Base-by-base conservation (phyloP, 2,888 invertebrate species). In the Drepanosiphum platanoidis region DNA sequence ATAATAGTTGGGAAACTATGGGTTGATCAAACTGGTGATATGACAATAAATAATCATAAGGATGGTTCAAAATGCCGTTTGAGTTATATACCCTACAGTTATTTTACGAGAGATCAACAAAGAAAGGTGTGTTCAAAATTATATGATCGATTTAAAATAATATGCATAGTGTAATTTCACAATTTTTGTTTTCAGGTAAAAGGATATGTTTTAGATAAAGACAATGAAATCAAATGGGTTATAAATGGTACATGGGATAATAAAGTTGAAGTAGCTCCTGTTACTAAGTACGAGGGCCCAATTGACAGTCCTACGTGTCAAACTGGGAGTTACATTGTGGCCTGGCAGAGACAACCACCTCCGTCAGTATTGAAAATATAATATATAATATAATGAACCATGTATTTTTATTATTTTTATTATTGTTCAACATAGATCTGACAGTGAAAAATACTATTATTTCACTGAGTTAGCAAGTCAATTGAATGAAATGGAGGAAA, bases 21-120 rank as follows among this genome's bases (percentile, higher is more conserved):
- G 99, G 97, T 99, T 86, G 99, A 99, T 92, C 97, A 99, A 91
- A 97, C 98, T 90, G 99, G 99, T 72, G 99, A 99, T 90, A 99
- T 98, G 97, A 98, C 98, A 90, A 99, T 99, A 87, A 92, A 93
- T 86, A 98, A 98, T 90, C 94, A 95, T 87, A 94, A 93, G 71
- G 93, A 94, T 81, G 97, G 97, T 80, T 95, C 97, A 89, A 96
- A 96, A 90, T 99, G 99, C 90, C 96, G 97, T 90, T 93, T 99
- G 88, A 99, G 98, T 91, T 99, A 97, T 91, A 94, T 96, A 89
- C 97, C 99, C 34, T 99, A 99, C 91, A 97, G 98, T 87, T 99
- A 99, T 91, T 99, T 99, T 91, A 96, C 97, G 87, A 93, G 97
- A 89, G 99, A 99, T 89, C 94, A 95, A 88, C 99, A 99, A 89